These are phyloP conservation scores for Aleiodes leptofemur DNA, from an alignment of 2,888 invertebrate species.

Conservation along the genomic window DNA sequence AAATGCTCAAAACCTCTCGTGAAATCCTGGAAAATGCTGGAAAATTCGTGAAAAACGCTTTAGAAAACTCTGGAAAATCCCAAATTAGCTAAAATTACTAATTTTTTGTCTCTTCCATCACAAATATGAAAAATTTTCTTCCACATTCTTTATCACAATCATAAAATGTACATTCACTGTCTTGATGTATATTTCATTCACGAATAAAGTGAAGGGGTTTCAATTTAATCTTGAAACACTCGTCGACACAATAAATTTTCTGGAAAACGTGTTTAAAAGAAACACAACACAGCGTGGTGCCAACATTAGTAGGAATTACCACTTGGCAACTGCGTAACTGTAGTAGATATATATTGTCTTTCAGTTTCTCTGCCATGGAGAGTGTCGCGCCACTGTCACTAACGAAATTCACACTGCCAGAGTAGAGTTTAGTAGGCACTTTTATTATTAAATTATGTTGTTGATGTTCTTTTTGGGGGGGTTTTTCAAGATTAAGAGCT, in stretches of 20 bases:
- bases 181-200: no score
- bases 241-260: constrained; percentile 55
- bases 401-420: constrained; percentile 34
- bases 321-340: constrained; percentile 63
- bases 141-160: no score
- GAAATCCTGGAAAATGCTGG: no score
- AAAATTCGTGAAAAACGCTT: no score
- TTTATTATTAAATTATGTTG: constrained; percentile 68
- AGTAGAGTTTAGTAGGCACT: constrained; percentile 48
- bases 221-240: constrained; percentile 58
- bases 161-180: no score
- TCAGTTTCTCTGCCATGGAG: background rate
- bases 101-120: no score
- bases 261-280: constrained; percentile 57
- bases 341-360: constrained; percentile 38
- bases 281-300: constrained; percentile 52
- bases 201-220: background rate
- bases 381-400: constrained; percentile 40
- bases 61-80: no score
- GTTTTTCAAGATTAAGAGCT: constrained; percentile 71
- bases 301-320: constrained; percentile 70
- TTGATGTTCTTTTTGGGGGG: constrained; percentile 56
- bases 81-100: no score
- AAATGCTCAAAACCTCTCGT: no score
- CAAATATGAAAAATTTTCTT: no score